phyloP scores from a whole-genome alignment of 2,797 vertebrate species.

The Yasuhikotakia modesta region DNA sequence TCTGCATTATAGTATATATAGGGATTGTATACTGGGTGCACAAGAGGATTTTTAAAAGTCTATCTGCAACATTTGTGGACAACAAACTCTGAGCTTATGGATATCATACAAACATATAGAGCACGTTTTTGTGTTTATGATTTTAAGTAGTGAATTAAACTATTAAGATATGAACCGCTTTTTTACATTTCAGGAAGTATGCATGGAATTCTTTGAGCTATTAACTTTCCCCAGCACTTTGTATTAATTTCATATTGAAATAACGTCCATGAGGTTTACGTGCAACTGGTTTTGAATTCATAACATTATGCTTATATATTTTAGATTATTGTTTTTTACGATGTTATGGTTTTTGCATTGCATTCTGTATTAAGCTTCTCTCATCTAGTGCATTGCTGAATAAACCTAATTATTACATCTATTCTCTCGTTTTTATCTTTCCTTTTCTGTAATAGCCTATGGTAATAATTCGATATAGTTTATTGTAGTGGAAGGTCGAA shows the following conservation, averaged over 20 bases:
- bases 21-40: conserved; percentile 7
- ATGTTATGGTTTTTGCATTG: conserved; percentile 45
- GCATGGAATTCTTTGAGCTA: conserved; percentile 53
- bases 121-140: conserved; percentile 40
- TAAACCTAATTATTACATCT: conserved; percentile 50
- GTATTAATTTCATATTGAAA: conserved; percentile 64
- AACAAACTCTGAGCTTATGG: conserved; percentile 5
- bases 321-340: conserved; percentile 41
- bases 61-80: conserved; percentile 29
- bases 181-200: conserved; percentile 48
- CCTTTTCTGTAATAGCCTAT: neutral
- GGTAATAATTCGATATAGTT: neutral
- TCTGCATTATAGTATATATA: conserved; percentile 17
- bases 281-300: conserved; percentile 35
- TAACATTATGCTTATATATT: conserved; percentile 43
- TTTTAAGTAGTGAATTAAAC: conserved; percentile 33
- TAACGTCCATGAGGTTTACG: conserved; percentile 41
- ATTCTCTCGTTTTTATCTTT: conserved; percentile 4
- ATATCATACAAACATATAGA: conserved; percentile 13
- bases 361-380: conserved; percentile 53
- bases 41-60: conserved; percentile 18
- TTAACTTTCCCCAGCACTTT: conserved; percentile 48
- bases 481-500: neutral
- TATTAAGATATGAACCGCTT: conserved; percentile 25
- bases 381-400: conserved; percentile 56